Percentiles rank a stretch among this genome's conserved stretches.
phyloP scores from a whole-genome alignment of 2,888 invertebrate species.

The Zootermopsis nevadensis region DNA sequence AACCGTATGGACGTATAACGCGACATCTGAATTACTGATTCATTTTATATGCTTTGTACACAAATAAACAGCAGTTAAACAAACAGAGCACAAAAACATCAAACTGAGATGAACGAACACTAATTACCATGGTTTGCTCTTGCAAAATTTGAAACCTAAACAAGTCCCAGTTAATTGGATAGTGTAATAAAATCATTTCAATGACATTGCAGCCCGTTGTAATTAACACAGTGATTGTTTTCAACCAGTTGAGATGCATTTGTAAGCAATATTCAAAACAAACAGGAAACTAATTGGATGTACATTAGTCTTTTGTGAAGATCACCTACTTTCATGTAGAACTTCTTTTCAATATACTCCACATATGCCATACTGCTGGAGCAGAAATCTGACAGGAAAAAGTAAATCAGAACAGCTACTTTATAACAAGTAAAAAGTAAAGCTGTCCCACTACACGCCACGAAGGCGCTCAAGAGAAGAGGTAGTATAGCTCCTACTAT shows the following conservation, averaged over 20 bases:
- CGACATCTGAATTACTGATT: too few species aligned
- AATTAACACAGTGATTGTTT: slow-evolving; percentile 15
- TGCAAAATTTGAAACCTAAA: neutral
- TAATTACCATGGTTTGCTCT: neutral
- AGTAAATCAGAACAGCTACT: too few species aligned
- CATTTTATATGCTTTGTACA: too few species aligned
- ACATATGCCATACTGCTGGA: too few species aligned
- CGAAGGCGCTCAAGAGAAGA: too few species aligned
- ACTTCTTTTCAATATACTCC: too few species aligned
- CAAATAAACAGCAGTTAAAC: too few species aligned
- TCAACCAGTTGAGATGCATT: neutral
- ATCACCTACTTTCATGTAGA: neutral
- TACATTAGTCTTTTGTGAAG: neutral
- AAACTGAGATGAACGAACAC: neutral
- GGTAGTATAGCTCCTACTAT: too few species aligned
- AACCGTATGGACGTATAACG: too few species aligned
- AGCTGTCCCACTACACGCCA: too few species aligned
- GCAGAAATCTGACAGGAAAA: too few species aligned
- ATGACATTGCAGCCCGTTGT: neutral
- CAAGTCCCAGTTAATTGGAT: slow-evolving; percentile 18
- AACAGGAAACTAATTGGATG: neutral
- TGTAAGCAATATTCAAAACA: neutral
- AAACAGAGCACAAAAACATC: neutral
- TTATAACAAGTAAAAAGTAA: too few species aligned
- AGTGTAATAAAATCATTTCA: slow-evolving; percentile 10